Evolutionary conservation across 2,797 vertebrate genomes (phyloP).

Genomic region (Remorina albescens): DNA sequence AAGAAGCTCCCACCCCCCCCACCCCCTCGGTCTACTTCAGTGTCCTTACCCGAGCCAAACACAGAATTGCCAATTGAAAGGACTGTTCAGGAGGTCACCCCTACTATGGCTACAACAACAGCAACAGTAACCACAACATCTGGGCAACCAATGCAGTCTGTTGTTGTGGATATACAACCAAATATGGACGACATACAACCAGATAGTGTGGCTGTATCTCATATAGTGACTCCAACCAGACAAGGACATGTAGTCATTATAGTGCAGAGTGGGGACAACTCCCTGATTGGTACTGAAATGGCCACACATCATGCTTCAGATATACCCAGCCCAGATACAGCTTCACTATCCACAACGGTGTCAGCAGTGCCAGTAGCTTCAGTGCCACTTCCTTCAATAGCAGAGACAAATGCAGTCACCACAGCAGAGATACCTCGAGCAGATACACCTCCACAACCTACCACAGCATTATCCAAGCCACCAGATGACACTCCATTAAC

Average conservation of each 20-base stretch:
- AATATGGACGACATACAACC: conserved; percentile 68
- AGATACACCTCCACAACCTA: conserved; percentile 73
- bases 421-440: conserved; percentile 72
- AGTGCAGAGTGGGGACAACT: conserved; percentile 83
- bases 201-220: conserved; percentile 62
- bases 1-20: conserved; percentile 79
- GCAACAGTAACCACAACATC: conserved; percentile 43
- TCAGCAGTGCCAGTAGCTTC: conserved; percentile 65
- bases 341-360: conserved; percentile 67
- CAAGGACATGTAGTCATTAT: conserved; percentile 82
- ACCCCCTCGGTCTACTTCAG: conserved; percentile 79
- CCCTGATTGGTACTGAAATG: conserved; percentile 51
- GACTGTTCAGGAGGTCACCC: conserved; percentile 60
- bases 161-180: conserved; percentile 81
- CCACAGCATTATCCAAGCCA: conserved; percentile 59
- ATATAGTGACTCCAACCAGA: conserved; percentile 76
- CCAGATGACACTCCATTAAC: conserved; percentile 62
- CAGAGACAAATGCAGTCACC: conserved; percentile 80
- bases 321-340: conserved; percentile 45
- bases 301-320: conserved; percentile 37
- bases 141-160: conserved; percentile 75
- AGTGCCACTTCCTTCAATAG: conserved; percentile 81
- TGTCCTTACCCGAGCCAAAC: conserved; percentile 67
- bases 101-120: conserved; percentile 56
- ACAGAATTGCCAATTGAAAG: conserved; percentile 55